Evolutionary conservation across 2,888 invertebrate genomes (phyloP).

Genomic region (Calliphora vomitoria): DNA sequence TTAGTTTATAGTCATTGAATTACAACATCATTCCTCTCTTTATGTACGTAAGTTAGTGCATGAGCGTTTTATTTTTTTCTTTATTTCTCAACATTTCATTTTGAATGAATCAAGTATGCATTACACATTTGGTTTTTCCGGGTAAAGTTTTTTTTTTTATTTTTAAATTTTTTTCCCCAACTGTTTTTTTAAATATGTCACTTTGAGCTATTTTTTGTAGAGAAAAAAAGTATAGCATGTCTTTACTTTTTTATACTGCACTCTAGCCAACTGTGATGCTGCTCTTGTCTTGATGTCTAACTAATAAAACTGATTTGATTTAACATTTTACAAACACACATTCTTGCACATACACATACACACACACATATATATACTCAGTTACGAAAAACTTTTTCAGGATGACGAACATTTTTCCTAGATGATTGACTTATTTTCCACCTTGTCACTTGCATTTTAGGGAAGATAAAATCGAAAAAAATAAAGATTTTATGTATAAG

Average conservation of each 20-base stretch:
- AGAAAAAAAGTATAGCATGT: slow-evolving; percentile 7
- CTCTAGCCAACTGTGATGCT: slow-evolving; percentile 39
- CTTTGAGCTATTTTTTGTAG: slow-evolving; percentile 12
- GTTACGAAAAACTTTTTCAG: slow-evolving; percentile 39
- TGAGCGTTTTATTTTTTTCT: slow-evolving; percentile 28
- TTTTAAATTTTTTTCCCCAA: slow-evolving; percentile 11
- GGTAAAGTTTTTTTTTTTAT: slow-evolving; percentile 58
- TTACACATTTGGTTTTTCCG: slow-evolving; percentile 70
- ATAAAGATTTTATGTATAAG: slow-evolving; percentile 30
- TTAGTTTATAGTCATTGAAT: slow-evolving; percentile 71
- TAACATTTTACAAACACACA: slow-evolving; percentile 34
- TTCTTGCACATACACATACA: background rate
- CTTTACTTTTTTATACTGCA: slow-evolving; percentile 25
- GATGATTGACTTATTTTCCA: slow-evolving; percentile 72
- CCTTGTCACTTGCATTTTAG: slow-evolving; percentile 61
- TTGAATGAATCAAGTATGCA: slow-evolving; percentile 66
- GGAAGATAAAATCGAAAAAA: background rate
- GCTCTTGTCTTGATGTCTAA: slow-evolving; percentile 57
- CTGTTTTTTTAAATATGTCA: slow-evolving; percentile 45
- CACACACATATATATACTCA: background rate
- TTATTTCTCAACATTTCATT: slow-evolving; percentile 18
- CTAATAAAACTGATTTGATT: slow-evolving; percentile 66
- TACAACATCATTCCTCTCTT: slow-evolving; percentile 65
- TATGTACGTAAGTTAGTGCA: slow-evolving; percentile 16
- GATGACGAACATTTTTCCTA: slow-evolving; percentile 55